phyloP scores from a whole-genome alignment of 2,888 invertebrate species.

The Microplitis manilae region DNA sequence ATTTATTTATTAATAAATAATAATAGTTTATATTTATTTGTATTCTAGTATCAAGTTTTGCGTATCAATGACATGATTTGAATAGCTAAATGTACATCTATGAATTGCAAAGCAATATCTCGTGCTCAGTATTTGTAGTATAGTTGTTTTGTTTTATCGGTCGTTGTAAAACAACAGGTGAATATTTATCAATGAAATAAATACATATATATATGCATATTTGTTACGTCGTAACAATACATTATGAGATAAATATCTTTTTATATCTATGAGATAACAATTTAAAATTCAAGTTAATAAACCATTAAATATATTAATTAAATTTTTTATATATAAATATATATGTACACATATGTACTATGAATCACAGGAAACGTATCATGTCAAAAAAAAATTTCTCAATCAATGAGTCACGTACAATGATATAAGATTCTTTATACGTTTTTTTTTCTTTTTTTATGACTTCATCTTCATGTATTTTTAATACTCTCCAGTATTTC shows the following conservation, averaged over 20 bases:
- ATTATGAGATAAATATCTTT: background rate
- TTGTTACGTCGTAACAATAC: background rate
- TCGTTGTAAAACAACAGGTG: conserved; percentile 8
- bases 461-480: background rate
- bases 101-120: background rate
- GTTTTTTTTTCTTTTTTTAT: background rate
- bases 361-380: background rate
- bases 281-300: background rate
- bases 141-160: conserved; percentile 3
- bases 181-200: background rate
- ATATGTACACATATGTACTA: background rate
- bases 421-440: background rate
- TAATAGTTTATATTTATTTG: background rate
- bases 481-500: background rate
- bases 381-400: background rate
- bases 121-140: background rate
- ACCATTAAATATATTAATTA: background rate
- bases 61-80: background rate
- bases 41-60: background rate
- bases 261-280: background rate
- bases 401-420: background rate
- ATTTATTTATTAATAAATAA: background rate
- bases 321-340: background rate
- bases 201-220: background rate
- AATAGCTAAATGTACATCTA: background rate